phyloP scores from a whole-genome alignment of 2,113 vertebrate genomes.

The Istiophorus platypterus region DNA sequence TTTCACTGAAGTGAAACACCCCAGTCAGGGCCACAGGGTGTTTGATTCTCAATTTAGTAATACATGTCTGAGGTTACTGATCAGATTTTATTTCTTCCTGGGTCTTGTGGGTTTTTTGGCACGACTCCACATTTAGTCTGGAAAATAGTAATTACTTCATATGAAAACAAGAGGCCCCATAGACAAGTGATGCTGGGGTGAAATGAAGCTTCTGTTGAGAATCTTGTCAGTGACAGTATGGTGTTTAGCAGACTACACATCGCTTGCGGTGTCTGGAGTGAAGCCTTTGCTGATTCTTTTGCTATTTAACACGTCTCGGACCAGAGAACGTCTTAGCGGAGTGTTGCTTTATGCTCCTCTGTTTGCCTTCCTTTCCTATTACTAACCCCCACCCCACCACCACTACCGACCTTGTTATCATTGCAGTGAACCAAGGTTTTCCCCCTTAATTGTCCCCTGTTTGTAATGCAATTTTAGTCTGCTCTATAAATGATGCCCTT shows the following conservation, averaged over 20 bases:
- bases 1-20: conserved; percentile 8
- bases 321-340: not conserved
- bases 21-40: not conserved
- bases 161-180: not conserved
- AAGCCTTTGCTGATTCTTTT: conserved; percentile 3
- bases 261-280: not conserved
- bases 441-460: conserved; percentile 33
- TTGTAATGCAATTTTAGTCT: conserved; percentile 52
- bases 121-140: conserved; percentile 14
- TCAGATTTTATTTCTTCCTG: not conserved
- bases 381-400: not conserved
- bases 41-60: conserved; percentile 17
- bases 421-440: conserved; percentile 12
- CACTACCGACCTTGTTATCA: not conserved
- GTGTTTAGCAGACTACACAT: not conserved
- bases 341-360: not conserved
- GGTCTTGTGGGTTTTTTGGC: not conserved
- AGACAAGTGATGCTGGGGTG: not conserved
- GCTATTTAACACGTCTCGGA: not conserved
- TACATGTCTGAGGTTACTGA: conserved; percentile 2
- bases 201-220: conserved; percentile 2
- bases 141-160: conserved; percentile 7
- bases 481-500: conserved; percentile 61
- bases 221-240: not conserved
- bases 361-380: not conserved